phyloP scores from a whole-genome alignment of 2,797 vertebrate species.

The Catamblyrhynchus diadema region DNA sequence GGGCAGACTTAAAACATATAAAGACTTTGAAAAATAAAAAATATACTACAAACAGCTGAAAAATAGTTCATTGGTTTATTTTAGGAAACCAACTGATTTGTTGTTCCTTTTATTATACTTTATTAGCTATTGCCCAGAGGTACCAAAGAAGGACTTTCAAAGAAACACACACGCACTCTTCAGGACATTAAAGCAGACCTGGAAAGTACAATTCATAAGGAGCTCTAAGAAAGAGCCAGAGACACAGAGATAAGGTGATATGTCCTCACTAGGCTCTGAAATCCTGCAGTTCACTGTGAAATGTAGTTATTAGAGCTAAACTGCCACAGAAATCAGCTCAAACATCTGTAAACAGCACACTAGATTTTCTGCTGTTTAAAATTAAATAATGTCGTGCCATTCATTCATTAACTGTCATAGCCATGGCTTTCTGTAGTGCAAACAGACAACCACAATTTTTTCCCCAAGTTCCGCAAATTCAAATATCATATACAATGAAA shows the following conservation, averaged over 20 bases:
- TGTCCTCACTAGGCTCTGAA: neutral
- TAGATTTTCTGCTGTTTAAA: neutral
- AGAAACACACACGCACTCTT: neutral
- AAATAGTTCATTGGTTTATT: neutral
- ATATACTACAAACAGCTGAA: neutral
- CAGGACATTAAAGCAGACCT: neutral
- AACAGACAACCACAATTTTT: neutral
- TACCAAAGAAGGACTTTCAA: neutral
- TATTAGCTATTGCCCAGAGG: neutral
- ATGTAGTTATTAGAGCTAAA: neutral
- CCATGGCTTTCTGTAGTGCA: neutral
- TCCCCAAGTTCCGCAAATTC: neutral
- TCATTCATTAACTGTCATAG: neutral
- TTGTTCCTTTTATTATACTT: neutral
- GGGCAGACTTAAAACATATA: neutral
- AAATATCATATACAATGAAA: rapidly evolving
- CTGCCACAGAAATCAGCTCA: neutral
- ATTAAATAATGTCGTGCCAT: neutral
- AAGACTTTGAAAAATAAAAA: neutral
- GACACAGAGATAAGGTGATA: neutral
- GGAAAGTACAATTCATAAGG: neutral
- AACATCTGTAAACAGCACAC: neutral
- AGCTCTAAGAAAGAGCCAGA: neutral
- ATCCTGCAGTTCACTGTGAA: neutral
- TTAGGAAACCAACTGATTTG: neutral